Evolutionary conservation across 2,888 invertebrate genomes (phyloP).

Genomic region (Pollenia amentaria): DNA sequence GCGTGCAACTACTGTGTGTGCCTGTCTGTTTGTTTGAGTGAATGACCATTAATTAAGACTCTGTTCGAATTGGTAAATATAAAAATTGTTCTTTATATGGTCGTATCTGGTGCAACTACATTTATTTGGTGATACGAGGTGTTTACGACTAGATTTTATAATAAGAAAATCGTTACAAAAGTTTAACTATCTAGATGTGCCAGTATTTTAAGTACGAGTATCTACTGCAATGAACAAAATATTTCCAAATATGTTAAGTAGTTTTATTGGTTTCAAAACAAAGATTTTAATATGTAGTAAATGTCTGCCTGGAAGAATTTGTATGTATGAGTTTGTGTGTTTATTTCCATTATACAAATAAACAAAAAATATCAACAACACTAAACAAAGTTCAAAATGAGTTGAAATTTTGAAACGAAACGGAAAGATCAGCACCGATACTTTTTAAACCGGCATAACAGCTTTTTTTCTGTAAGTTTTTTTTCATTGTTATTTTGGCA

Average conservation of each 20-base stretch:
- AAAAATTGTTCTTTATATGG: slow-evolving; percentile 62
- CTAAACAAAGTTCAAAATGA: slow-evolving; percentile 53
- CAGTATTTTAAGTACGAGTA: too few species aligned
- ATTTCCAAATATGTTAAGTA: slow-evolving; percentile 13
- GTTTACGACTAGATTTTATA: slow-evolving; percentile 34
- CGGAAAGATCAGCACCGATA: slow-evolving; percentile 54
- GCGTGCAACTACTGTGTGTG: neutral
- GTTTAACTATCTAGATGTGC: slow-evolving; percentile 17
- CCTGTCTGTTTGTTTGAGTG: neutral
- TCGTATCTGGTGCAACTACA: slow-evolving; percentile 12
- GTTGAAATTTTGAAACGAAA: slow-evolving; percentile 40
- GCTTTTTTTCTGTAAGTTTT: slow-evolving; percentile 56
- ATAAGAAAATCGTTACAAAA: slow-evolving; percentile 31
- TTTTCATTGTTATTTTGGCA: slow-evolving; percentile 35
- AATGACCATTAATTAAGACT: slow-evolving; percentile 49
- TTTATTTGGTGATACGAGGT: slow-evolving; percentile 41
- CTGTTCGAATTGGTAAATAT: slow-evolving; percentile 41
- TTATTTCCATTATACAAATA: neutral
- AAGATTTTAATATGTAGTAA: slow-evolving; percentile 9
- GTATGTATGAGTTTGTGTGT: neutral
- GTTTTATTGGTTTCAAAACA: slow-evolving; percentile 11
- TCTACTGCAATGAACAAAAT: neutral
- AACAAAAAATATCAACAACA: slow-evolving; percentile 1
- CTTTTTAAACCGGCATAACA: slow-evolving; percentile 62
- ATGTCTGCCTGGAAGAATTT: neutral